phyloP scores from a whole-genome alignment of 2,797 vertebrate species.

The Decapterus maruadsi region DNA sequence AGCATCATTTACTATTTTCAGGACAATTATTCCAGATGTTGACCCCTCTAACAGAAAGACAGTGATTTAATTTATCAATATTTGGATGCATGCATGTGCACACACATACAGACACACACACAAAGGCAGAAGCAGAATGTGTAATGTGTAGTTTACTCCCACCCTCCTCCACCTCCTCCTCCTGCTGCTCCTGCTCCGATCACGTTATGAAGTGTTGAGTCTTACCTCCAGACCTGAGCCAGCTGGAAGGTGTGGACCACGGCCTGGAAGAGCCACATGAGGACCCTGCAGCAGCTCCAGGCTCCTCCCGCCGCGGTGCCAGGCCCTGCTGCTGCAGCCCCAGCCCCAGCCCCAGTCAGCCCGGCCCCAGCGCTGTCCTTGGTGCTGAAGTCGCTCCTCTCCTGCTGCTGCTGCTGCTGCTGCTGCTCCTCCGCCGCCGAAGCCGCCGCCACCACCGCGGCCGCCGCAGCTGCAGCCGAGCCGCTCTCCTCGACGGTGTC shows the following conservation, averaged over 20 bases:
- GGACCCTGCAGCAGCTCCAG: slow-evolving; percentile 91
- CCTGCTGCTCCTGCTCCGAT: slow-evolving; percentile 6
- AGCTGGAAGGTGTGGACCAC: slow-evolving; percentile 93
- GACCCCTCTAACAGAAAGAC: too few species aligned
- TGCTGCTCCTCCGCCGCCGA: slow-evolving; percentile 10
- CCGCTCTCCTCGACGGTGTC: slow-evolving; percentile 50
- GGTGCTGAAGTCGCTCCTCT: slow-evolving; percentile 84
- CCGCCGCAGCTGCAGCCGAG: slow-evolving; percentile 75
- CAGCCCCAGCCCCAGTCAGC: too few species aligned
- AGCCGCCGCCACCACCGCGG: slow-evolving; percentile 72
- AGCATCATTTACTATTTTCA: too few species aligned
- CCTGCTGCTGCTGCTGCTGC: slow-evolving; percentile 21
- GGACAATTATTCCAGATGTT: too few species aligned
- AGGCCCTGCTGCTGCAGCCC: slow-evolving; percentile 67
- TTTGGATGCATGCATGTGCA: slow-evolving; percentile 6
- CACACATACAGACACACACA: slow-evolving; percentile 28
- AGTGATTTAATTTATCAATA: too few species aligned
- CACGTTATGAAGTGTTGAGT: slow-evolving; percentile 17
- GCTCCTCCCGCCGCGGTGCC: slow-evolving; percentile 73
- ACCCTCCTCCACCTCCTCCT: too few species aligned
- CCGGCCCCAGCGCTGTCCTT: slow-evolving; percentile 81
- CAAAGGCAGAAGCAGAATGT: slow-evolving; percentile 31
- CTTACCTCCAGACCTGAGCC: slow-evolving; percentile 94
- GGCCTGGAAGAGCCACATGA: slow-evolving; percentile 92
- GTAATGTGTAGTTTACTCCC: slow-evolving; percentile 3